These are phyloP conservation scores for Centropyge bicolor DNA, from an alignment of 2,797 vertebrate genomes.

Conservation along the genomic window DNA sequence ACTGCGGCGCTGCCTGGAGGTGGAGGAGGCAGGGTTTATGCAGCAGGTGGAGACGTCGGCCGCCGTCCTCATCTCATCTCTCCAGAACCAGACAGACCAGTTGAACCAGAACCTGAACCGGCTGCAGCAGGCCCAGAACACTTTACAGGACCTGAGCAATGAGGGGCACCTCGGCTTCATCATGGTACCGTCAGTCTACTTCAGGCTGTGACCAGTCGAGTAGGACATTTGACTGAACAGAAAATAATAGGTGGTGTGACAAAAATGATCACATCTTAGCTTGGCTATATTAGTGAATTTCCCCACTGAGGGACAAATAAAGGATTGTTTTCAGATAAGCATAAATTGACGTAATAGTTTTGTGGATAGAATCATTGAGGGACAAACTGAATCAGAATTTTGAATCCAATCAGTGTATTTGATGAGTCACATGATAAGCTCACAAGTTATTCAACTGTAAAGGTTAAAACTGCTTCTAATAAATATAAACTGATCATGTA, in stretches of 20 bases:
- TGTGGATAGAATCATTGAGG: no score
- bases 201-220: no score
- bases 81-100: slow-evolving; percentile 87
- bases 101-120: slow-evolving; percentile 76
- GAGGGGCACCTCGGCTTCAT: slow-evolving; percentile 88
- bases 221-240: no score
- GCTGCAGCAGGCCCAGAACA: slow-evolving; percentile 80
- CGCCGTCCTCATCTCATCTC: slow-evolving; percentile 80
- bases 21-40: slow-evolving; percentile 88
- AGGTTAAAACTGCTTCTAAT: not conserved
- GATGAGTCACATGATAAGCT: not conserved
- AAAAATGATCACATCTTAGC: no score
- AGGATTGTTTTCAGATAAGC: no score
- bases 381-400: no score
- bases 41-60: slow-evolving; percentile 83
- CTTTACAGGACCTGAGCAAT: slow-evolving; percentile 82
- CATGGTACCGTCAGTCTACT: slow-evolving; percentile 68
- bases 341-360: no score
- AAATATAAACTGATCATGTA: not conserved
- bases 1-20: slow-evolving; percentile 85
- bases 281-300: no score
- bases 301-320: no score
- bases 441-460: not conserved
- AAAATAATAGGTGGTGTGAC: no score
- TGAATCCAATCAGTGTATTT: no score